Percentiles rank a stretch among this genome's conserved stretches.
These are phyloP conservation scores for Capromys pilorides DNA, from an alignment of 2,797 vertebrate species.

Conservation along the genomic window DNA sequence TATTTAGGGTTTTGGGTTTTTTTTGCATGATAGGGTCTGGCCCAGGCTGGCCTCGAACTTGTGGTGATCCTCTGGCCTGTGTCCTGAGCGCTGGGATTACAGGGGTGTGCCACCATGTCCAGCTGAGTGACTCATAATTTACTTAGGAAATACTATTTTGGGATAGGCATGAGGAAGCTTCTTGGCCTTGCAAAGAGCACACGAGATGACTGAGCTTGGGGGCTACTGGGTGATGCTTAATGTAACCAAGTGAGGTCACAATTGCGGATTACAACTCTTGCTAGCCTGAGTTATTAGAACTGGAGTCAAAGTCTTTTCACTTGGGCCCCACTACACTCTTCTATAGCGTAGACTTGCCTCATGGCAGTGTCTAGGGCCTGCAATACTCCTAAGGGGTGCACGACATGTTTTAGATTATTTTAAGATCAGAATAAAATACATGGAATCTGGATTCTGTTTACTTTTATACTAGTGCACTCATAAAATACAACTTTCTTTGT, in stretches of 20 bases:
- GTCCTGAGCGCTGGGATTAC: not conserved
- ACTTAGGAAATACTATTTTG: not conserved
- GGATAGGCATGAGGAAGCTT: not conserved
- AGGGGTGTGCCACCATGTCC: not conserved
- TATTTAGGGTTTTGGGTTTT: not conserved
- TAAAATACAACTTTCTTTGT: not conserved
- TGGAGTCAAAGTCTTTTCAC: not conserved
- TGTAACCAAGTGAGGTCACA: not conserved
- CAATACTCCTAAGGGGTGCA: not conserved
- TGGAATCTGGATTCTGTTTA: not conserved
- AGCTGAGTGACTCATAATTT: not conserved
- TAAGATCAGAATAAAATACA: not conserved
- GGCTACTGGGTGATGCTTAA: not conserved
- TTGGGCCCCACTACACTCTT: not conserved
- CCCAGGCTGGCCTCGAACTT: not conserved
- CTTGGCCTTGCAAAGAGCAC: not conserved
- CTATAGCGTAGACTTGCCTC: not conserved
- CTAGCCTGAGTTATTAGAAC: not conserved
- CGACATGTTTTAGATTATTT: not conserved
- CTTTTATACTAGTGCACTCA: not conserved
- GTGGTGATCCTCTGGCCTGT: not conserved
- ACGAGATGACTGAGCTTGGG: not conserved
- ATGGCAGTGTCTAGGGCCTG: not conserved
- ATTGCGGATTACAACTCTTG: not conserved
- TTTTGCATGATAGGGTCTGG: not conserved